Conservation (phyloP, 2,113 vertebrate species). For the Rhabdomys dilectus region DNA sequence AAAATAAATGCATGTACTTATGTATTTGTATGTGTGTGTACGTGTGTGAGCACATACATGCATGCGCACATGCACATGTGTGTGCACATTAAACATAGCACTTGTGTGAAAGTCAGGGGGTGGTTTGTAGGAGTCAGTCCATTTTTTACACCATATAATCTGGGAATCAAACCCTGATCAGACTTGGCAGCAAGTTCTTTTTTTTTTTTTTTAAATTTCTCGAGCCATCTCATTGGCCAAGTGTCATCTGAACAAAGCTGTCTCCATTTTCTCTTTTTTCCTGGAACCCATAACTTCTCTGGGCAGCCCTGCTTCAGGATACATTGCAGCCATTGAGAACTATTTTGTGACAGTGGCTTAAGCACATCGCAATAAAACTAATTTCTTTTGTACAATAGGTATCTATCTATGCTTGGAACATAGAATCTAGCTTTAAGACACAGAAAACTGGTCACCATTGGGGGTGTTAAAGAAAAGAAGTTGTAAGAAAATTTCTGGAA, state of each 20-base stretch:
- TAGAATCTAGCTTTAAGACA: neutral
- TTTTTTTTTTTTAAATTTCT: no score
- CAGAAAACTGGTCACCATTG: neutral
- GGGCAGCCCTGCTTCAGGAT: neutral
- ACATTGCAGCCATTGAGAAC: neutral
- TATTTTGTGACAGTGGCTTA: neutral
- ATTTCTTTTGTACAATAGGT: neutral
- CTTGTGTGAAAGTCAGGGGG: neutral
- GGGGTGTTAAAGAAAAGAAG: neutral
- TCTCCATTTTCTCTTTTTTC: neutral
- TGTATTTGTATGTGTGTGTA: neutral
- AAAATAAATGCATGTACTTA: neutral
- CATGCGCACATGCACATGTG: rapidly evolving
- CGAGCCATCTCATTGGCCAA: neutral
- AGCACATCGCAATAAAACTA: neutral
- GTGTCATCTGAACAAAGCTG: neutral
- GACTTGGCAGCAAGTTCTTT: neutral
- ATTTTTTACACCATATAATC: neutral
- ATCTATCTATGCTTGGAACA: neutral
- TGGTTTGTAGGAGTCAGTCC: neutral
- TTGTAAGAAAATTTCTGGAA: neutral
- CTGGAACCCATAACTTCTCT: neutral
- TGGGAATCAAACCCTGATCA: neutral
- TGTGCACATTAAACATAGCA: neutral
- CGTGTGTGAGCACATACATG: rapidly evolving